These are phyloP conservation scores for Xestia c-nigrum DNA, from an alignment of 2,888 invertebrate species.

Conservation along the genomic window DNA sequence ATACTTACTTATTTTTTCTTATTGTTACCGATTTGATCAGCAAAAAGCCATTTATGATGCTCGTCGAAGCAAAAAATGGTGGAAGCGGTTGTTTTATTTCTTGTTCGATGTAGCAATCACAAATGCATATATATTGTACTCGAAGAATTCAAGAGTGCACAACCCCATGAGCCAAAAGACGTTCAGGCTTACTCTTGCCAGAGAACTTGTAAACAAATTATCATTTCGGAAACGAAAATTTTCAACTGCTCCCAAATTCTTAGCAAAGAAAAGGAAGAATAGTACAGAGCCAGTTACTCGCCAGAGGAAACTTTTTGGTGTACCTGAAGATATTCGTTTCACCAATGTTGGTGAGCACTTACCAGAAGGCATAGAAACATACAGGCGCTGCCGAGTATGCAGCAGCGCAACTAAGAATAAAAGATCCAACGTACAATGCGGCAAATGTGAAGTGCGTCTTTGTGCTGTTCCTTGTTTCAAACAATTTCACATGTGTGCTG, in stretches of 20 bases:
- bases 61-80: conserved; percentile 16
- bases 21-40: conserved; percentile 15
- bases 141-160: conserved; percentile 9
- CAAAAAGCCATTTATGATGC: conserved; percentile 15
- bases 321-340: conserved; percentile 13
- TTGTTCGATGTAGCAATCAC: conserved; percentile 14
- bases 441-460: conserved; percentile 1
- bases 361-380: conserved; percentile 7
- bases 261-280: conserved; percentile 13
- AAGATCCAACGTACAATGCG: conserved; percentile 6
- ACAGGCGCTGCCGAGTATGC: conserved; percentile 1
- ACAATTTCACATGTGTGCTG: neutral
- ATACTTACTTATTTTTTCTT: no score
- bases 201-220: conserved; percentile 8
- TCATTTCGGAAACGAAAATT: conserved; percentile 14
- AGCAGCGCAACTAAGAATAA: conserved; percentile 10
- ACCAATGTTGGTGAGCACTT: conserved; percentile 3
- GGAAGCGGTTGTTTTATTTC: conserved; percentile 19
- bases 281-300: conserved; percentile 12
- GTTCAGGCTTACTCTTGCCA: conserved; percentile 11
- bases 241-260: conserved; percentile 12
- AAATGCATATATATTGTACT: conserved; percentile 10
- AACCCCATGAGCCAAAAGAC: conserved; percentile 4
- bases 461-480: neutral
- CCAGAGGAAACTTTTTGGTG: conserved; percentile 18